These are phyloP conservation scores for Eurystomus gularis DNA, from an alignment of 2,113 vertebrate species.

Conservation along the genomic window DNA sequence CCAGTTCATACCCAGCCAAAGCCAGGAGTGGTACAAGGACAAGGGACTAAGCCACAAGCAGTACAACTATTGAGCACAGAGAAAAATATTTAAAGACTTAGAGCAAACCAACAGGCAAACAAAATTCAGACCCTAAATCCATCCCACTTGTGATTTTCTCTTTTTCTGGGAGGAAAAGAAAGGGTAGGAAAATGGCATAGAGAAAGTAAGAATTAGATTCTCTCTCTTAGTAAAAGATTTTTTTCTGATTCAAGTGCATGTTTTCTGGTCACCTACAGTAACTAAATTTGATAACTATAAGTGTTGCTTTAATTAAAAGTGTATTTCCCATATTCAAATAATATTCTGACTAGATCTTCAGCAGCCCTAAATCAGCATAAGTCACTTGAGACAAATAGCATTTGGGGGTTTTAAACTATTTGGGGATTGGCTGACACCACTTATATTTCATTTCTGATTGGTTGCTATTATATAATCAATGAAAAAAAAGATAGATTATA, in stretches of 20 bases:
- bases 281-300: neutral
- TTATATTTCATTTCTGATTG: neutral
- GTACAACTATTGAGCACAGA: neutral
- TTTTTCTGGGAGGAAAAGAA: neutral
- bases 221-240: neutral
- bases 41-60: neutral
- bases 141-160: neutral
- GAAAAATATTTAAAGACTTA: neutral
- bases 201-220: neutral
- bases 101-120: neutral
- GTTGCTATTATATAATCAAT: neutral
- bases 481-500: neutral
- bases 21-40: neutral
- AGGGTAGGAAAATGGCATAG: neutral
- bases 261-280: neutral
- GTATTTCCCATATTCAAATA: neutral
- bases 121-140: neutral
- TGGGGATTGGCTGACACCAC: neutral
- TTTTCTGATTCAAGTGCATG: neutral
- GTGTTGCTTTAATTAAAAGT: neutral
- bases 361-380: neutral
- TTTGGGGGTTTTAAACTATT: neutral
- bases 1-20: neutral
- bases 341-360: neutral
- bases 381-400: neutral